Base-by-base conservation (phyloP, 2,797 vertebrate genomes). In the Pogoniulus pusillus region DNA sequence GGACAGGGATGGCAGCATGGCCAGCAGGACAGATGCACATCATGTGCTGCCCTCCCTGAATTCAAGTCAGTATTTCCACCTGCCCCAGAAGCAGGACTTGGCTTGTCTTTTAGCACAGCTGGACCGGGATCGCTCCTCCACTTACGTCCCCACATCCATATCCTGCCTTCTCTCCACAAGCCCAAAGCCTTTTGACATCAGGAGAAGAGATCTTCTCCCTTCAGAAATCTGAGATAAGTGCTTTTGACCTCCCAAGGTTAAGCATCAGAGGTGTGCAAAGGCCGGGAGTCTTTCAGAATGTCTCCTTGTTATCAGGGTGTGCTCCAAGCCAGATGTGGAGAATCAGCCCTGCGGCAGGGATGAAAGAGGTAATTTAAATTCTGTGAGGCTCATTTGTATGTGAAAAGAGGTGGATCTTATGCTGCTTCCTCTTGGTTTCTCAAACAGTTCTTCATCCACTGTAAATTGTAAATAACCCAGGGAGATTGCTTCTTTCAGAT, bases 231-330 rank as follows among this genome's bases (percentile, higher is more conserved):
- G 69, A 87, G 74, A 92, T 49, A 73, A 95, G 73, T 78, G 82
- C 45, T 92, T 93, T 92, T 84, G 71, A 89, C 92, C 90, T 91
- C 76, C 72, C 90, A 88, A 85, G 91, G 92, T 91, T 90, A 93
- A 95, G 71, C 43, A 72, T 54, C 70, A 72, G 81, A 86, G 59
- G 71, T 59, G 82, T 90, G 68, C 75, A 77, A 82, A 88, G 90
- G 55, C 87, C 0, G 3, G n/a, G 63, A 89, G 43, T 24, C 62
- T 90, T 89, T 93, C 86, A 85, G 71, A 86, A 77, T 66, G 59
- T 55, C 74, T 91, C 27, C 51, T 82, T 90, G 72, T 91, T 58
- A 82, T 82, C 60, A 5, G 6, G 83, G 65, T 5, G 2, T 86
- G 87, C 94, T 89, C 62, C 74, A 84, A 93, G 81, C 77, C 89